Conservation (phyloP, 2,888 invertebrate genomes). For the Epistrophe grossulariae region DNA sequence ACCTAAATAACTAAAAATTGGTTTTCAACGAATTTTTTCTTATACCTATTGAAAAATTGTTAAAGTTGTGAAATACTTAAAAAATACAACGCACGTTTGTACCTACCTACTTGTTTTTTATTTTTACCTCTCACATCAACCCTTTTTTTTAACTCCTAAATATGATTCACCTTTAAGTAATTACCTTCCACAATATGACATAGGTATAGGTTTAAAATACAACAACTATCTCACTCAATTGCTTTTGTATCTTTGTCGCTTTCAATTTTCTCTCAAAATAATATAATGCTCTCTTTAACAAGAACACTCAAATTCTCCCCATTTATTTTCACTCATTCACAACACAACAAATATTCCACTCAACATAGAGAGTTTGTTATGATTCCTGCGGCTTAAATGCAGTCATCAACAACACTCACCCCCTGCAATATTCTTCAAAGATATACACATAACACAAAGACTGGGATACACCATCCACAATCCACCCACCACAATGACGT, state of each 20-base stretch:
- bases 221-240: slow-evolving; percentile 27
- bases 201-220: neutral
- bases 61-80: no score
- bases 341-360: slow-evolving; percentile 17
- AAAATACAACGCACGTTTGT: no score
- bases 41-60: no score
- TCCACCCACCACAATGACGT: slow-evolving; percentile 32
- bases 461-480: slow-evolving; percentile 29
- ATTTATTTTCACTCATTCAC: slow-evolving; percentile 21
- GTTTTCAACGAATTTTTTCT: no score
- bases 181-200: slow-evolving; percentile 34
- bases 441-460: neutral
- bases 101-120: no score
- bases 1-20: no score
- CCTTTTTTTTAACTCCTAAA: neutral
- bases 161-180: slow-evolving; percentile 13
- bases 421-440: slow-evolving; percentile 5
- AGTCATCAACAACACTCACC: slow-evolving; percentile 35
- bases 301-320: neutral
- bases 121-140: neutral
- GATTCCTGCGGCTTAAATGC: slow-evolving; percentile 34
- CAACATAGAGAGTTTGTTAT: slow-evolving; percentile 57
- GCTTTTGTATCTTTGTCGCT: slow-evolving; percentile 54
- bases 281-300: neutral
- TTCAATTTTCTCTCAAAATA: slow-evolving; percentile 2